Evolutionary conservation across 2,113 vertebrate species (phyloP), one percentile per base, ranked within the genome.

Genomic region (Ictalurus punctatus): DNA sequence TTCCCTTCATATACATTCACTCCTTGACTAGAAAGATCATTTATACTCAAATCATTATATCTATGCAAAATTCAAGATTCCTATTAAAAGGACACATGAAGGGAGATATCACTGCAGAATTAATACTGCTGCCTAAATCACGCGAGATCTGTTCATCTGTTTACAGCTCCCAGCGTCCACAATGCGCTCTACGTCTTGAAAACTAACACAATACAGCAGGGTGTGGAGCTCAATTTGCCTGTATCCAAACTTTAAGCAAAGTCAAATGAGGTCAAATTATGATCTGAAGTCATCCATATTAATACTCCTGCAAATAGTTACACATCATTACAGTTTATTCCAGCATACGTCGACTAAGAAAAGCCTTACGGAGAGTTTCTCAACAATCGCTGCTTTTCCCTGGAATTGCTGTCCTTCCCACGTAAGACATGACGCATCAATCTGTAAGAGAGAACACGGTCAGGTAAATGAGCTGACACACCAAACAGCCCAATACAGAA

Each of bases 321-420:
- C 17, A 71, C 27, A 25, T n/a, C 14, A 27, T 86, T 48, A n/a
- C 7, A 25, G 80, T 69, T 23, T 85, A 65, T 81, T 79, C 19
- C 12, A 58, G 13, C 44, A 30, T 67, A 80, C 67, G 85, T 44
- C 23, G 87, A 61, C 92, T 93, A 83, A 40, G 3, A 4, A 37
- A 58, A 91, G 89, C 96, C 97, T 98, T 95, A 99, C 98, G 93
- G 96, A 95, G 90, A 99, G 96, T 95, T 99, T 99, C 92, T 99
- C 97, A 92, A 99, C 97, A 93, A 99, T 99, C 86, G 97, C 97
- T 94, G 95, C 96, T 97, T 99, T 99, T 92, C 98, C 98, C 93
- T 98, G 97, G 96, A 96, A 99, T 93, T 98, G 97, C 92, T 99
- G 96, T 94, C 98, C 98, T 96, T 99, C 98, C 98, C 98, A 99